Base-by-base conservation (phyloP, 2,797 vertebrate species). In the Cynodonichthys magdalenae region DNA sequence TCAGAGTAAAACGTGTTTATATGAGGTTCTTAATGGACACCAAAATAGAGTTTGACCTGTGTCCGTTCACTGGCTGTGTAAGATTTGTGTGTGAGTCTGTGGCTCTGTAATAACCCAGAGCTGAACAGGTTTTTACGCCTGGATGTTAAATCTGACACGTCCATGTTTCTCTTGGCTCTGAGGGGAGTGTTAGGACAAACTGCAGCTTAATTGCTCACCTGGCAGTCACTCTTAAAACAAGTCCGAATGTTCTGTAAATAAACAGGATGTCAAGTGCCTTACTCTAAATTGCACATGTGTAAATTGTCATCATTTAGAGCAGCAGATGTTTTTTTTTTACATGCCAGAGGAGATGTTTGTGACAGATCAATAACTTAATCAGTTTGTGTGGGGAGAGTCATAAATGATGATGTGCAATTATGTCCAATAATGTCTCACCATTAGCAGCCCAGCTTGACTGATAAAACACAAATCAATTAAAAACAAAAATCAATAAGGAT, bases 151-250 rank as follows among this genome's bases (percentile, higher is more conserved):
- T 81, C 82, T 85, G 62, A 88, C 90, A 83, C 87, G 1, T 61
- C 19, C 59, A 49, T 87, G 86, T 89, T 90, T 89, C 71, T 74
- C 46, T 87, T 87, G 89, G 87, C 84, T 85, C 63, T 41, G 75
- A 83, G 56, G 53, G n/a, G 42, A 59, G 81, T 81, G 83, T 87
- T 64, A 87, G 84, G 81, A 87, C 77, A 90, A 89, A 87, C 84
- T 76, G 5, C 28, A 49, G 67, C 74, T 84, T 88, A 86, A 89
- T 85, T 83, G 77, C 69, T n/a, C 41, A 47, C 75, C 69, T 41
- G 57, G 74, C 74, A 71, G 66, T 81, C 68, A 47, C 74, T 83
- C 75, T 53, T 18, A 19, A 15, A 45, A 52, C 71, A 77, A 53
- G 29, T 67, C 67, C 10, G 34, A 54, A 56, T 41, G 49, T 34